These are phyloP conservation scores for Heloderma charlesbogerti DNA, from an alignment of 2,113 vertebrate genomes.

Conservation along the genomic window DNA sequence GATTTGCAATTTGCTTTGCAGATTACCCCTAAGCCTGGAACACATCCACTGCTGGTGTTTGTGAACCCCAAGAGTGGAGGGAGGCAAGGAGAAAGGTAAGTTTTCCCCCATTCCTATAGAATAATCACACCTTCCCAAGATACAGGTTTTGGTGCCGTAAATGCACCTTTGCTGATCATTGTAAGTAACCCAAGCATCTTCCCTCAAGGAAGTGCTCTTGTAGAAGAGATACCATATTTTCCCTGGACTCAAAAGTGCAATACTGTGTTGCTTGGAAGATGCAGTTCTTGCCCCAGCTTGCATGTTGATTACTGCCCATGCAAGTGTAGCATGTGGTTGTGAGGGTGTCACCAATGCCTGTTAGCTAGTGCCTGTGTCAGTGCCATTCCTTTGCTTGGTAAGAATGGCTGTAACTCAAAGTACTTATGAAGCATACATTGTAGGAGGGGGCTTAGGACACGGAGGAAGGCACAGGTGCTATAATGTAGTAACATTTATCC, in stretches of 20 bases:
- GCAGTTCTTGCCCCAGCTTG: background rate
- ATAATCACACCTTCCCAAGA: background rate
- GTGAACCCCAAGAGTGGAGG: conserved; percentile 97
- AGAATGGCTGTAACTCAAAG: background rate
- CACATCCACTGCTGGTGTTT: conserved; percentile 91
- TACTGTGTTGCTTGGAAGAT: background rate
- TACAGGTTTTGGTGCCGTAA: background rate
- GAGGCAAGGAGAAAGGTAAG: conserved; percentile 92
- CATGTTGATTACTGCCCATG: background rate
- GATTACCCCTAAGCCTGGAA: conserved; percentile 90
- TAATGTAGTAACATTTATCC: background rate
- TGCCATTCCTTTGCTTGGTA: background rate
- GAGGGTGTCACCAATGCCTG: background rate
- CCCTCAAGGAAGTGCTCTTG: background rate
- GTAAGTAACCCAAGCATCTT: background rate
- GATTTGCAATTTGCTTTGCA: conserved; percentile 67
- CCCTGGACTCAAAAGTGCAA: background rate
- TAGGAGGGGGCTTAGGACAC: background rate
- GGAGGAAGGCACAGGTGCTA: background rate
- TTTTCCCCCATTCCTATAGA: background rate
- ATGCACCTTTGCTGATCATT: background rate
- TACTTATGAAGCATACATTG: background rate
- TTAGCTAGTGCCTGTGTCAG: background rate
- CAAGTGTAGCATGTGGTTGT: background rate
- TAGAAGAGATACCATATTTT: background rate